These are phyloP conservation scores for Datnioides undecimradiatus DNA, from an alignment of 2,113 vertebrate genomes.

Conservation along the genomic window DNA sequence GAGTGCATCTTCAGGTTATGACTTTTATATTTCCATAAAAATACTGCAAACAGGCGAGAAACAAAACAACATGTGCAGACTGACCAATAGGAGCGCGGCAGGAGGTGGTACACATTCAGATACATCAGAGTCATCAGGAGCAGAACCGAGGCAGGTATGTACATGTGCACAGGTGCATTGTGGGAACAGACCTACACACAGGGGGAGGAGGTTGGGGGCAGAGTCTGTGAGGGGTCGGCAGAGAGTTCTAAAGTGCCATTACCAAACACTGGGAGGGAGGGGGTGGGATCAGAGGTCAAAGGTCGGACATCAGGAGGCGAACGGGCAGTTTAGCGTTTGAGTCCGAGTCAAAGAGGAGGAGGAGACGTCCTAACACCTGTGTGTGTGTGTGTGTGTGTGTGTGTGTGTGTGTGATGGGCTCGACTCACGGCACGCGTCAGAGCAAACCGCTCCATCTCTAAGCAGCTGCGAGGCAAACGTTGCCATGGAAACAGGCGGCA, in stretches of 20 bases:
- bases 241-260: conserved; percentile 8
- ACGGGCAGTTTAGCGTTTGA: not conserved
- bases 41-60: not conserved
- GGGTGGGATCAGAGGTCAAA: too few relatives aligned
- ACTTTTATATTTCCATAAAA: not conserved
- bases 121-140: conserved; percentile 18
- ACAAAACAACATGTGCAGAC: not conserved
- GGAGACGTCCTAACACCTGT: not conserved
- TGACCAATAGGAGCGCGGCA: not conserved
- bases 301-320: not conserved
- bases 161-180: conserved; percentile 28
- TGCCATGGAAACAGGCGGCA: not conserved
- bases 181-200: too few relatives aligned
- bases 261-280: not conserved
- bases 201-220: too few relatives aligned
- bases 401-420: not conserved
- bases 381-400: conserved; percentile 22
- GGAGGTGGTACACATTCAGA: conserved; percentile 21
- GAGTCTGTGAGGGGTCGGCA: not conserved
- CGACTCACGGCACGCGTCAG: not conserved
- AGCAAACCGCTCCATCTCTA: not conserved
- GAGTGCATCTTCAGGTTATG: not conserved
- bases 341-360: not conserved
- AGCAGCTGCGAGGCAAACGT: not conserved
- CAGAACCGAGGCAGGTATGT: conserved; percentile 2